Conservation (phyloP, 37 sponge, comb jelly and placozoan species). For the Ephydatia muelleri region DNA sequence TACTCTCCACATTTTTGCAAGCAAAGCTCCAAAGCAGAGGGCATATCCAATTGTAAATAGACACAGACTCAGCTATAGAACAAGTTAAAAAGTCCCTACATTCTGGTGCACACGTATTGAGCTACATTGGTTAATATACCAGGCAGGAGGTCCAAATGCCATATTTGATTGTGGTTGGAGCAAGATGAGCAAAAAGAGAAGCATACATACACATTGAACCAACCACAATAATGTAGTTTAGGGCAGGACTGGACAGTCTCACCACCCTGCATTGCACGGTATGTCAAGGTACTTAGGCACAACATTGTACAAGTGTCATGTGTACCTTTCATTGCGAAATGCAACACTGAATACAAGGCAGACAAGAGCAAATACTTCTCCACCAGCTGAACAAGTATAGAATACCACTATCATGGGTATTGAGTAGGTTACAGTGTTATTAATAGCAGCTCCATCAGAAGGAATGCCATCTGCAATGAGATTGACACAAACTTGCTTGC, state of each 20-base stretch:
- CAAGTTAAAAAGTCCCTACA: neutral
- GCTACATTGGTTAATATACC: neutral
- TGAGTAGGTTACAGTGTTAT: neutral
- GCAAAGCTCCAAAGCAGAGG: constrained; percentile 33
- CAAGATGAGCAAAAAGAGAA: constrained; percentile 8
- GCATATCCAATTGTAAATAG: constrained; percentile 23
- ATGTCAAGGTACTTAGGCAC: neutral
- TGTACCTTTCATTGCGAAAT: constrained; percentile 28
- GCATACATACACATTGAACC: constrained; percentile 7
- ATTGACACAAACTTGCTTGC: neutral
- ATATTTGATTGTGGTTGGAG: neutral
- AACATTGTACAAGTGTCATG: neutral
- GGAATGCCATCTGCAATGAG: constrained; percentile 16
- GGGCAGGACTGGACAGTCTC: constrained; percentile 26
- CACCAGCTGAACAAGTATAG: constrained; percentile 3
- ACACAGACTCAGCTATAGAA: neutral
- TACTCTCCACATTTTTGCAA: constrained; percentile 48
- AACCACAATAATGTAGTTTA: constrained; percentile 19
- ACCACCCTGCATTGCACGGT: constrained; percentile 9
- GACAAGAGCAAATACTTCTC: constrained; percentile 11
- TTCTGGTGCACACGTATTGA: too few relatives aligned
- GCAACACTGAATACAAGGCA: constrained; percentile 31
- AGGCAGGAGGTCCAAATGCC: neutral
- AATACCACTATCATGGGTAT: constrained; percentile 8
- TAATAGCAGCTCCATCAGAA: constrained; percentile 10